Percentiles rank a stretch among this genome's conserved stretches.
These are phyloP conservation scores for Dolichotis patagonum DNA, from an alignment of 2,113 vertebrate species.

Conservation along the genomic window DNA sequence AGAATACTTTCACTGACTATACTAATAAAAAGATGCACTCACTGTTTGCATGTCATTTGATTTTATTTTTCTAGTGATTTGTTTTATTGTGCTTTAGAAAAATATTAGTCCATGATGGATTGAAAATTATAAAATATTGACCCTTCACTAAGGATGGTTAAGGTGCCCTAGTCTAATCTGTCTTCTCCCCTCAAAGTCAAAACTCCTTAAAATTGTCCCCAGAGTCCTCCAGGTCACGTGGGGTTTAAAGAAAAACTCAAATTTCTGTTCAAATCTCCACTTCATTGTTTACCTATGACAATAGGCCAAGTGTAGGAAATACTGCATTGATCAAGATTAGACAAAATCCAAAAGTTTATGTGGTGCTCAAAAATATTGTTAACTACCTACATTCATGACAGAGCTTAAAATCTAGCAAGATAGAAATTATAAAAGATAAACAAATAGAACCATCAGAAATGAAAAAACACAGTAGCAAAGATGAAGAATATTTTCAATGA, in stretches of 20 bases:
- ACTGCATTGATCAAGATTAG: background rate
- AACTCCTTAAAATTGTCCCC: background rate
- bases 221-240: background rate
- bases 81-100: constrained; percentile 2
- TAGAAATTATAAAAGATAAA: background rate
- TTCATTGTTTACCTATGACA: background rate
- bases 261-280: background rate
- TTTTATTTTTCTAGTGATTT: background rate
- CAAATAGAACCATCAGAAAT: background rate
- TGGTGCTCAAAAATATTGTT: background rate
- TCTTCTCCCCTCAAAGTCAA: background rate
- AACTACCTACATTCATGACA: background rate
- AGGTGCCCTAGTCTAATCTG: background rate
- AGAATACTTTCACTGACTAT: background rate
- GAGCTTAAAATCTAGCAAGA: background rate
- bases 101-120: background rate
- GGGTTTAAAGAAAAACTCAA: background rate
- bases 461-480: background rate
- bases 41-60: background rate
- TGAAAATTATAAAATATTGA: background rate
- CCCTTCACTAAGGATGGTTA: background rate
- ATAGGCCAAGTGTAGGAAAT: background rate
- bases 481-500: background rate
- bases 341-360: background rate
- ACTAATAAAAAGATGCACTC: background rate